Conservation (phyloP, 2,888 invertebrate genomes). For the Taenaris catops region DNA sequence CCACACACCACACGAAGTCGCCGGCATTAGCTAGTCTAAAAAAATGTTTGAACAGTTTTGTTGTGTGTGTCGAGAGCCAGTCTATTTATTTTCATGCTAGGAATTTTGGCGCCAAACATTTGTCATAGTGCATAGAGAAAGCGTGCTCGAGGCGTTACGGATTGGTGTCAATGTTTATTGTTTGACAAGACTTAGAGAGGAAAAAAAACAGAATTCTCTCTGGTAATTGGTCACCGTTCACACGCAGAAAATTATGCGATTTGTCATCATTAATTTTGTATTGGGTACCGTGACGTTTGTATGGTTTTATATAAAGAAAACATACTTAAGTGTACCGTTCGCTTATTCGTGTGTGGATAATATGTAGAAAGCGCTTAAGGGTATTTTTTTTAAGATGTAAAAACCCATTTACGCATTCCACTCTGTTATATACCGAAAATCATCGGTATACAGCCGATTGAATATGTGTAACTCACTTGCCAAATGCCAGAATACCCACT, state of each 20-base stretch:
- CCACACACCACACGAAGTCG: no score
- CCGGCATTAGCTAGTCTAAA: no score
- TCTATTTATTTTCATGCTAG: no score
- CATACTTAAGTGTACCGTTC: no score
- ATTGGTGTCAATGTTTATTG: conserved; percentile 50
- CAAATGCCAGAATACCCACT: no score
- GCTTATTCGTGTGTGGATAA: no score
- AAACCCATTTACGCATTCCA: no score
- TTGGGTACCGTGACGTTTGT: conserved; percentile 8
- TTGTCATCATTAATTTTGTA: conserved; percentile 19
- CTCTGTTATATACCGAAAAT: no score
- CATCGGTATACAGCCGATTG: no score
- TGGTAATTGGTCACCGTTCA: conserved; percentile 9
- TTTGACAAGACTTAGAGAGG: conserved; percentile 30
- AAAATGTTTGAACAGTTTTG: conserved; percentile 16
- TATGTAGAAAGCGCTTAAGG: no score
- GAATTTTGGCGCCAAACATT: conserved; percentile 67
- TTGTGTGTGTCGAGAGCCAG: conserved; percentile 25
- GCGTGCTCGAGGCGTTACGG: conserved; percentile 46
- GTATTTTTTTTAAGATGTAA: no score
- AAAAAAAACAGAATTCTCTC: conserved; percentile 10
- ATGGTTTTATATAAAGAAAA: neutral
- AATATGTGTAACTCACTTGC: no score
- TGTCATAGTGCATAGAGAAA: conserved; percentile 47
- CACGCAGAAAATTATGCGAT: conserved; percentile 14